Conservation (phyloP, 2,113 vertebrate genomes). For the Panthera tigris region DNA sequence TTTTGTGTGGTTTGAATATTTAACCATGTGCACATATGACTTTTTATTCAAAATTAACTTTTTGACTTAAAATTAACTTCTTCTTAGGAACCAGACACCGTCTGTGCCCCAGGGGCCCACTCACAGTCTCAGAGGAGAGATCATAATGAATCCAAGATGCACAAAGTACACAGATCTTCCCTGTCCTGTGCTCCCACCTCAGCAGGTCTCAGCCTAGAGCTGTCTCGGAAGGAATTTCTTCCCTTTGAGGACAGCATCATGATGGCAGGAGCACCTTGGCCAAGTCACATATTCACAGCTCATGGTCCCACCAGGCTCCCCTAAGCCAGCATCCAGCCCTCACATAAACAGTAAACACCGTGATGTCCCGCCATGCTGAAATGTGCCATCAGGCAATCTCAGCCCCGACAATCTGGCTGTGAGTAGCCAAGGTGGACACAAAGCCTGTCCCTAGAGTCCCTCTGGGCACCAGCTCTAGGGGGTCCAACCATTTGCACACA, state of each 20-base stretch:
- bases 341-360: background rate
- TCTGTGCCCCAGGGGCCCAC: conserved; percentile 29
- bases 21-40: conserved; percentile 46
- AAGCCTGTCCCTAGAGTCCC: background rate
- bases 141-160: conserved; percentile 10
- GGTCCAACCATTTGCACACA: background rate
- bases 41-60: conserved; percentile 68
- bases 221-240: background rate
- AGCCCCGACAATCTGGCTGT: background rate
- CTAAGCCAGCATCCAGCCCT: background rate
- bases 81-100: conserved; percentile 48
- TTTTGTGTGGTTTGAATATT: conserved; percentile 66
- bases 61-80: conserved; percentile 70
- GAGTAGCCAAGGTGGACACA: background rate
- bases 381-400: background rate
- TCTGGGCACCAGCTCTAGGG: background rate
- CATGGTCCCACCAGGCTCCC: background rate
- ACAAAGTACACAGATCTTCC: background rate
- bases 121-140: background rate
- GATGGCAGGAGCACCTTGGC: background rate
- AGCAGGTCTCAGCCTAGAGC: background rate
- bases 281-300: background rate
- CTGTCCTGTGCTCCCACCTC: background rate
- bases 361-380: fast-evolving
- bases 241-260: background rate